Evolutionary conservation across 2,888 invertebrate genomes (phyloP).

Genomic region (Rhyacophila evoluta): DNA sequence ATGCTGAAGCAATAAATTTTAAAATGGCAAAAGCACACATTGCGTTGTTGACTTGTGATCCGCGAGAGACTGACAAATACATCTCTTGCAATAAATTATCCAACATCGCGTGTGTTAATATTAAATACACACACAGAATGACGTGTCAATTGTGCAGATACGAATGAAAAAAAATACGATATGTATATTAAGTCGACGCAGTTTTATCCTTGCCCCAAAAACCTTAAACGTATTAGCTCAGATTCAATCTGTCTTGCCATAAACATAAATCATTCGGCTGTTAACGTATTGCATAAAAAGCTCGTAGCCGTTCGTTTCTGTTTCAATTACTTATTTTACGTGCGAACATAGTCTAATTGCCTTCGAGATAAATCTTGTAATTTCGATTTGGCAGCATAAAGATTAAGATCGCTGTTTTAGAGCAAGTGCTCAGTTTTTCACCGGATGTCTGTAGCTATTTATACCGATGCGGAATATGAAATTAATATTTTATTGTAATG

Average conservation of each 20-base stretch:
- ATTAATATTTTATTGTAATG: background rate
- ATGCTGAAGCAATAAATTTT: conserved; percentile 8
- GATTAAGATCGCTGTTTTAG: background rate
- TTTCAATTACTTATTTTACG: background rate
- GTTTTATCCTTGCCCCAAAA: background rate
- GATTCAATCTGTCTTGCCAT: background rate
- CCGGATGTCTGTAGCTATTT: background rate
- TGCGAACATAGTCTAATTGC: background rate
- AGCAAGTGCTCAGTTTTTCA: background rate
- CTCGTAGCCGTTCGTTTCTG: background rate
- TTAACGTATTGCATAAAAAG: background rate
- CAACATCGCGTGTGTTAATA: background rate
- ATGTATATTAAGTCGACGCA: background rate
- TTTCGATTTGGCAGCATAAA: background rate
- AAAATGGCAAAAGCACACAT: conserved; percentile 12
- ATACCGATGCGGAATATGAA: background rate
- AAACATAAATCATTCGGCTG: background rate
- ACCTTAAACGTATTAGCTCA: background rate
- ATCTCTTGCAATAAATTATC: background rate
- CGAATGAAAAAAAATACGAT: background rate
- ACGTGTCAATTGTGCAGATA: background rate
- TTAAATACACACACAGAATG: background rate
- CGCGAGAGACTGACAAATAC: background rate
- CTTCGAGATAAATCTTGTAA: background rate
- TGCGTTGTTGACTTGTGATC: background rate